These are phyloP conservation scores for Ciconia maguari DNA, from an alignment of 2,113 vertebrate species.

Conservation along the genomic window DNA sequence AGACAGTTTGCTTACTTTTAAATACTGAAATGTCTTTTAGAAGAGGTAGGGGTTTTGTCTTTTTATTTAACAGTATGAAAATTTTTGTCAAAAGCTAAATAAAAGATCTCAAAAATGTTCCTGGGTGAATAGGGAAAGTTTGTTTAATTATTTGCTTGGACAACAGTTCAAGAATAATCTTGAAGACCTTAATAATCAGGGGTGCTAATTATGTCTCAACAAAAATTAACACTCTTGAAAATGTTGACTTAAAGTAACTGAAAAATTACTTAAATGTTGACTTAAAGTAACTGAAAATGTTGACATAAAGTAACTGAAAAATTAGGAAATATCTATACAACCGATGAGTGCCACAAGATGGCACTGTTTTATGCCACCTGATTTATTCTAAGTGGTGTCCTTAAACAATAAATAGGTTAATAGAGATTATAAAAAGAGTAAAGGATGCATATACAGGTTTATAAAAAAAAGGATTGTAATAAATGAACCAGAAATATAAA, in stretches of 20 bases:
- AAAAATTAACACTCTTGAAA: not conserved
- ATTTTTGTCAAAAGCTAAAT: not conserved
- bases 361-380: conserved; percentile 13
- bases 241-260: not conserved
- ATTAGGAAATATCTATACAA: not conserved
- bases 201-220: not conserved
- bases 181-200: not conserved
- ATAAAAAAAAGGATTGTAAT: not conserved
- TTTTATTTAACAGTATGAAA: not conserved
- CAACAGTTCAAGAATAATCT: not conserved
- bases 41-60: fast-evolving
- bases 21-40: not conserved
- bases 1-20: not conserved
- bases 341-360: conserved; percentile 51
- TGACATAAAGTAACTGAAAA: not conserved
- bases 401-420: not conserved
- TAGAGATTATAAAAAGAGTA: not conserved
- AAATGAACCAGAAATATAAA: not conserved
- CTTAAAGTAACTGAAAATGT: not conserved
- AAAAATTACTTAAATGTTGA: not conserved
- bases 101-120: not conserved
- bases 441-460: not conserved
- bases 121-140: not conserved
- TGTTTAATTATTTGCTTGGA: not conserved
- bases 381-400: not conserved